These are phyloP conservation scores for Lepilemur ruficaudatus DNA, from an alignment of 2,797 vertebrate species.

Conservation along the genomic window DNA sequence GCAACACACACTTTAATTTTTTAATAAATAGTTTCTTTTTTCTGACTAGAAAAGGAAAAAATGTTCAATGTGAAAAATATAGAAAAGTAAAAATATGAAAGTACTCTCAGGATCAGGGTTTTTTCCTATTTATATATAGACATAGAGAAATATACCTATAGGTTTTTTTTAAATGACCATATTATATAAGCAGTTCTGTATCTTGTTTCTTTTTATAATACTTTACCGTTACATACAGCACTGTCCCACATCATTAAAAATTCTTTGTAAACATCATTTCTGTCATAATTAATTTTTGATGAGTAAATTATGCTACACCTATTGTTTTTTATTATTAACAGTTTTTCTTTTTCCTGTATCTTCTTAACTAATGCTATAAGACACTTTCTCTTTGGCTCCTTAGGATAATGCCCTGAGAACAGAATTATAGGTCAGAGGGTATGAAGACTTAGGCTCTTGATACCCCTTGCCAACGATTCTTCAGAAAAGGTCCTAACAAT, in stretches of 20 bases:
- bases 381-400: constrained; percentile 11
- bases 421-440: not conserved
- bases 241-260: constrained; percentile 1
- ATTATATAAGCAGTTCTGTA: not conserved
- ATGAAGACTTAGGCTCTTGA: not conserved
- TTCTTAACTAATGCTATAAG: not conserved
- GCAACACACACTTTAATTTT: not conserved
- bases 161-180: not conserved
- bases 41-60: not conserved
- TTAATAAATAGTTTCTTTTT: not conserved
- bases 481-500: not conserved
- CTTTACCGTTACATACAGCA: not conserved
- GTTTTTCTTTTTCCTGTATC: not conserved
- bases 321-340: not conserved
- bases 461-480: not conserved
- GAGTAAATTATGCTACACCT: not conserved
- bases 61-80: not conserved
- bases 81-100: not conserved
- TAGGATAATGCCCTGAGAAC: not conserved
- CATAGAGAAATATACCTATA: not conserved
- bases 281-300: not conserved
- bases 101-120: not conserved
- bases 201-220: not conserved
- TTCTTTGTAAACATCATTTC: not conserved
- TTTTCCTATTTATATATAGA: not conserved